Evolutionary conservation across 2,113 vertebrate genomes (phyloP).

Genomic region (Ctenomys sociabilis): DNA sequence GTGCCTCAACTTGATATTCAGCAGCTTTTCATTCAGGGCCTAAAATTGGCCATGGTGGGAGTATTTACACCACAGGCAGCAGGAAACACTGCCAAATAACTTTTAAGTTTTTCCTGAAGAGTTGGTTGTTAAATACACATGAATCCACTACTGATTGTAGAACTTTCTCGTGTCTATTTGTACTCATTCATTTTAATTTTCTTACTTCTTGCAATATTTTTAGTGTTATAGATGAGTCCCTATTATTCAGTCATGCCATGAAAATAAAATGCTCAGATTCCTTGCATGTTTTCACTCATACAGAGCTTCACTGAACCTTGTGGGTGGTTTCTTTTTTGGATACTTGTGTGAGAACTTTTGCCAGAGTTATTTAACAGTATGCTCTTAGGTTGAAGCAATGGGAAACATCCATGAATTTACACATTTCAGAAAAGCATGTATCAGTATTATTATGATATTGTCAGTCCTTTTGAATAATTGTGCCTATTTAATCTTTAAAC

Average conservation of each 20-base stretch:
- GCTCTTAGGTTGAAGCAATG: not conserved
- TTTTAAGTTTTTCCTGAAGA: not conserved
- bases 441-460: not conserved
- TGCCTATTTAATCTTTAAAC: not conserved
- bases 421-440: not conserved
- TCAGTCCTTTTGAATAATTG: not conserved
- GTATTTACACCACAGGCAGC: not conserved
- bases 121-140: not conserved
- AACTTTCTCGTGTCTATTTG: not conserved
- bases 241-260: not conserved
- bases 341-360: not conserved
- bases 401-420: not conserved
- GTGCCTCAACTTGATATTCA: not conserved
- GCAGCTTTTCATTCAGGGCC: not conserved
- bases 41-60: not conserved
- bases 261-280: not conserved
- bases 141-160: not conserved
- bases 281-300: not conserved
- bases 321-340: not conserved
- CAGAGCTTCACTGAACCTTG: not conserved
- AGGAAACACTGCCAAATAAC: not conserved
- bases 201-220: not conserved
- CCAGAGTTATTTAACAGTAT: not conserved
- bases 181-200: not conserved
- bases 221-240: not conserved